These are phyloP conservation scores for Hemicrepidius hirtus DNA, from an alignment of 2,888 invertebrate genomes.

Conservation along the genomic window DNA sequence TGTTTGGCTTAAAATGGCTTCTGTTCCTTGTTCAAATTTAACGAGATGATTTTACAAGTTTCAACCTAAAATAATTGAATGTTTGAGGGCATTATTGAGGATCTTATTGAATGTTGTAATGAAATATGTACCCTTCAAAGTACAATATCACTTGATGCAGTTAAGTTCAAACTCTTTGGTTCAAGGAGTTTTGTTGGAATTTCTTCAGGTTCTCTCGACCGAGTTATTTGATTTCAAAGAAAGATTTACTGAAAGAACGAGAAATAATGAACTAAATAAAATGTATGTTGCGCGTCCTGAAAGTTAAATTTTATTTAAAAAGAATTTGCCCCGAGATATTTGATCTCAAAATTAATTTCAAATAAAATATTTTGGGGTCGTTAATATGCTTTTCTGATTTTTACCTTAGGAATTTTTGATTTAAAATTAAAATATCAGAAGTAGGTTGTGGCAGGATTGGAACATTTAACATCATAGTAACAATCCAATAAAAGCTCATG, in stretches of 20 bases:
- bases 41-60: neutral
- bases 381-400: neutral
- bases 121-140: neutral
- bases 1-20: conserved; percentile 10
- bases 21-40: conserved; percentile 1
- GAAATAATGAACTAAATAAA: neutral
- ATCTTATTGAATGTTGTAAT: no score
- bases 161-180: neutral
- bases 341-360: neutral
- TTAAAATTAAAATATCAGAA: no score
- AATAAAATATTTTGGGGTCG: neutral
- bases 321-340: neutral
- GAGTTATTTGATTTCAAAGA: neutral
- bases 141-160: neutral
- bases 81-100: no score
- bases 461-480: no score
- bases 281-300: neutral
- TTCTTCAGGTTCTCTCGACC: neutral
- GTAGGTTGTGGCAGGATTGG: no score
- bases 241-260: conserved; percentile 4
- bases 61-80: no score
- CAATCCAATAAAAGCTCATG: no score
- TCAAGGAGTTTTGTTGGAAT: neutral
- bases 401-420: no score
- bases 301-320: neutral